Evolutionary conservation across 2,113 vertebrate species (phyloP), one percentile per base, ranked within the genome.

Genomic region (Gymnogyps californianus): DNA sequence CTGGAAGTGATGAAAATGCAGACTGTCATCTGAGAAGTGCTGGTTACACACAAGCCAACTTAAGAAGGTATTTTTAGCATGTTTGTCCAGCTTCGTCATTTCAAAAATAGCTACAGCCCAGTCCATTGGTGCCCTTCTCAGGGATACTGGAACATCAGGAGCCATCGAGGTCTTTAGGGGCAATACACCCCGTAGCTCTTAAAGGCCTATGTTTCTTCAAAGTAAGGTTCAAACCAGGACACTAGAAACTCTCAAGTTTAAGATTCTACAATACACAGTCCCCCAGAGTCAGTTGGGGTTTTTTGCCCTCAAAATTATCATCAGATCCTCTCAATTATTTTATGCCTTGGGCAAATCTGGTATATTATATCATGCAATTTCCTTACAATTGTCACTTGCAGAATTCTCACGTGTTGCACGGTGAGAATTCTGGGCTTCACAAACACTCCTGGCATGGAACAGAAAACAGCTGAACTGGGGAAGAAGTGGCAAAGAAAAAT

Each of bases 1-100:
- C 95, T 85, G 75, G 65, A 97, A 93, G 65, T 72, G 94, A 97
- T 31, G 81, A 59, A 94, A 94, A 97, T 65, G 54, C 74, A 95
- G 21, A 32, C 57, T 89, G 86, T 72, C 89, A 94, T 69, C 77
- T 78, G 17, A 93, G 76, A 81, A 57, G 65, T 26, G 62, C 69
- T 72, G 36, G 64, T 82, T 89, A 91, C 74, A 82, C 62, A 61
- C 47, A 78, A 79, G 52, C 40, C 34, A 87, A 72, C 62, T 46
- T 58, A 6, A 79, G 52, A 93, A 67, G 28, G 40, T 89, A 96
- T 89, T 96, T 96, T 96, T 85, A 90, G 87, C 55, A 49, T 36
- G 34, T 90, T 89, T 80, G 66, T 69, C 81, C 79, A 90, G 70
- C 58, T 74, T 49, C 0, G 5, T 90, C 21, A 69, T 83, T 88